Conservation (phyloP, 2,113 vertebrate genomes). For the Elephas maximus region DNA sequence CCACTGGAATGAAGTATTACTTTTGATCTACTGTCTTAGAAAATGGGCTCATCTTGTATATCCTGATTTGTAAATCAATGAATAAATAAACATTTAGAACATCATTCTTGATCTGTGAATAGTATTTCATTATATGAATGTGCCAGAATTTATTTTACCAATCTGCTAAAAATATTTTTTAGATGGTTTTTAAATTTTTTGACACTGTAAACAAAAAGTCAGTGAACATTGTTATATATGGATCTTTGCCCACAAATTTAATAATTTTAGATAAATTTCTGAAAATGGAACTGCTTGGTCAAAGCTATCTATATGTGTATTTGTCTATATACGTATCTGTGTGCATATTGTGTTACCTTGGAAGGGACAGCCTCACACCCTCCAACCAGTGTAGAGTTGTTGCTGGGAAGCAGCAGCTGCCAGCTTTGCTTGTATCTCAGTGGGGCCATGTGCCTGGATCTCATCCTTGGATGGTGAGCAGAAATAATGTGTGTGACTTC, state of each 20-base stretch:
- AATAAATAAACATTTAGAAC: not conserved
- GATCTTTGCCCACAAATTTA: not conserved
- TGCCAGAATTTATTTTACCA: constrained; percentile 48
- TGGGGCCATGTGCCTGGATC: not conserved
- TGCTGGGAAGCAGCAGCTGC: not conserved
- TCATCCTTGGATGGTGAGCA: not conserved
- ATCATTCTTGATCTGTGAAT: constrained; percentile 31
- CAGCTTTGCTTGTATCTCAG: not conserved
- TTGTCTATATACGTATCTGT: not conserved
- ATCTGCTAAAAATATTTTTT: constrained; percentile 4
- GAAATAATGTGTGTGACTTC: not conserved
- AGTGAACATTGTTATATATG: not conserved
- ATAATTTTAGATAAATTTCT: constrained; percentile 34
- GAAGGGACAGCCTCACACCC: not conserved
- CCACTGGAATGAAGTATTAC: not conserved
- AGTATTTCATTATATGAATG: constrained; percentile 33
- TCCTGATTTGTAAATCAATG: constrained; percentile 11
- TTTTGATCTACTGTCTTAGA: not conserved
- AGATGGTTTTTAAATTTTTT: constrained; percentile 54
- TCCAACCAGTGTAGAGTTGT: not conserved
- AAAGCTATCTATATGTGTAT: not conserved
- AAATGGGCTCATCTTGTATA: not conserved
- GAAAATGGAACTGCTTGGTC: not conserved
- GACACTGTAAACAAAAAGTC: not conserved
- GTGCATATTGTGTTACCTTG: constrained; percentile 1